phyloP scores from a whole-genome alignment of 1,140 invertebrate species.

The Zelostemma sp. region DNA sequence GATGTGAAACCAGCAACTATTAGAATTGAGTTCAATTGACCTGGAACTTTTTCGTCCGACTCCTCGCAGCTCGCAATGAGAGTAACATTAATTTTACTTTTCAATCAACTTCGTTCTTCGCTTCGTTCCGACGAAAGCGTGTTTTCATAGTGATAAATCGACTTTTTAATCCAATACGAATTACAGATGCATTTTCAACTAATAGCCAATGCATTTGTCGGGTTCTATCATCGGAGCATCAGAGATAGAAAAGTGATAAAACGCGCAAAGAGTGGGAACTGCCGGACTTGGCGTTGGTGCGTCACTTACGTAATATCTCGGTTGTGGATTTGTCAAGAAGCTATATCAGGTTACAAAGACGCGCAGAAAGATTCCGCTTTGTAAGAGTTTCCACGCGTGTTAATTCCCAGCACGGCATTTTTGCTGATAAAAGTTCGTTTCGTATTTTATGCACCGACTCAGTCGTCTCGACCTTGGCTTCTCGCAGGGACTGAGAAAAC shows the following conservation, averaged over 20 bases:
- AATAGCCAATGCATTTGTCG: no score
- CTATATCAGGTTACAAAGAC: constrained; percentile 28
- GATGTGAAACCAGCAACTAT: constrained; percentile 29
- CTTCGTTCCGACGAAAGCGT: background rate
- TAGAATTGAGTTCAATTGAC: constrained; percentile 46
- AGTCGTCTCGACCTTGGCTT: no score
- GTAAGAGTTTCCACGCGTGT: constrained; percentile 16
- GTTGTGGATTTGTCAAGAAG: constrained; percentile 13
- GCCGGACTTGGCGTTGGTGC: background rate
- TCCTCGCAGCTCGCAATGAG: background rate
- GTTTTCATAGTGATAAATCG: background rate
- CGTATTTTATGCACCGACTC: no score
- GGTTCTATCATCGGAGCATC: no score
- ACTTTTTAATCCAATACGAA: background rate
- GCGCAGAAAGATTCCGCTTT: constrained; percentile 18
- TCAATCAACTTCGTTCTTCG: background rate
- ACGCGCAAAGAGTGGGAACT: background rate
- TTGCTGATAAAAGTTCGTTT: no score
- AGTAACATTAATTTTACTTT: background rate
- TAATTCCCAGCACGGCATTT: no score
- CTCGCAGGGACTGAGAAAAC: no score
- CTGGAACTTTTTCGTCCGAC: constrained; percentile 28
- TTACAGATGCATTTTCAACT: background rate
- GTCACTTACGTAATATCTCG: constrained; percentile 19
- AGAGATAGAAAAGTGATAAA: no score